Conservation (phyloP, 2,797 vertebrate genomes). For the Pachyuromys duprasi region DNA sequence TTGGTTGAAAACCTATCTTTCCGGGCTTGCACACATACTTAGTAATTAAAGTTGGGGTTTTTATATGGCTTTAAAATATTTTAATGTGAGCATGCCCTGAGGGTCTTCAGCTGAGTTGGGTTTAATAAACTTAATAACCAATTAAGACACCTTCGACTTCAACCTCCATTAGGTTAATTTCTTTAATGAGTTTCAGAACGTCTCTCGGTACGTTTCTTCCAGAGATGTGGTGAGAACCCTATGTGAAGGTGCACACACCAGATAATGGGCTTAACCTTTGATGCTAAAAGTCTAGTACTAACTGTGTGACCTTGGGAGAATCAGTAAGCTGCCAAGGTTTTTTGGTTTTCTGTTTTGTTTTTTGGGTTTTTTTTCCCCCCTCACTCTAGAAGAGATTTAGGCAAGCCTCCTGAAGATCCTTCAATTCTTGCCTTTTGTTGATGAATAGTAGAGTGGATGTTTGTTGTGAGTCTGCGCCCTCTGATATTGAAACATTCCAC, state of each 20-base stretch:
- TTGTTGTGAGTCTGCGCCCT: not conserved
- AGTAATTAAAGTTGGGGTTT: slow-evolving; percentile 74
- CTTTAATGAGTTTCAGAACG: slow-evolving; percentile 79
- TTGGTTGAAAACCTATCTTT: slow-evolving; percentile 68
- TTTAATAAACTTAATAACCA: slow-evolving; percentile 81
- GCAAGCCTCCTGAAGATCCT: slow-evolving; percentile 41
- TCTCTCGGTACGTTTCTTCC: slow-evolving; percentile 53
- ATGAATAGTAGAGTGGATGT: not conserved
- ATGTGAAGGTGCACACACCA: not conserved
- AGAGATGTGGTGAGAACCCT: slow-evolving; percentile 57
- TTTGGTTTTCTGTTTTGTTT: not conserved
- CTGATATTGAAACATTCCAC: not conserved
- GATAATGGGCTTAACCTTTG: not conserved
- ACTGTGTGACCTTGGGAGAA: not conserved
- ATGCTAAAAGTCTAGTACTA: not conserved
- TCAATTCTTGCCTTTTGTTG: slow-evolving; percentile 31
- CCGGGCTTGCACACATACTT: slow-evolving; percentile 40
- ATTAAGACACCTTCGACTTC: slow-evolving; percentile 79
- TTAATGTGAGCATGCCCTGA: slow-evolving; percentile 73
- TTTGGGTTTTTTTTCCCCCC: not conserved
- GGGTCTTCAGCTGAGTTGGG: slow-evolving; percentile 61
- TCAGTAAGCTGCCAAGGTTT: not conserved
- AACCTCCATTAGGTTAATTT: slow-evolving; percentile 76
- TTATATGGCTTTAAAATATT: slow-evolving; percentile 75
- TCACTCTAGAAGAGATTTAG: not conserved